Evolutionary conservation across 2,888 invertebrate species (phyloP).

Genomic region (Campoletis raptor): DNA sequence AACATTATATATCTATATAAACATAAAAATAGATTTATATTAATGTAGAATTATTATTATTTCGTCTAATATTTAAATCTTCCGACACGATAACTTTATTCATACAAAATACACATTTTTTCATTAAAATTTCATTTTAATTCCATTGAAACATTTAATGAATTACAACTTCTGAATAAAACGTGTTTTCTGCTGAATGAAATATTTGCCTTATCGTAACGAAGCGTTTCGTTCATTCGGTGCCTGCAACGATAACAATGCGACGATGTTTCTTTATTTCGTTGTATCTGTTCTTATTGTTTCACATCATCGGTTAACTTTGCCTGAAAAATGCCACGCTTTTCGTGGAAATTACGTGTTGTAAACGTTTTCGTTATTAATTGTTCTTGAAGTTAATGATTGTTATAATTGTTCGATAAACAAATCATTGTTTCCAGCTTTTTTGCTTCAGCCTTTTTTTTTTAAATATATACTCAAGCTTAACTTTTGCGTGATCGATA

Average conservation of each 20-base stretch:
- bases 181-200: neutral
- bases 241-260: neutral
- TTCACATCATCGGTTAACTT: neutral
- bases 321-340: no score
- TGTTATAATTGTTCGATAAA: neutral
- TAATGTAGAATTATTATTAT: neutral
- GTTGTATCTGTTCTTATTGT: neutral
- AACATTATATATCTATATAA: neutral
- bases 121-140: neutral
- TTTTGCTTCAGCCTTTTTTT: constrained; percentile 1
- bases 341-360: no score
- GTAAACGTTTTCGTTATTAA: neutral
- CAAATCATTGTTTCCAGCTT: neutral
- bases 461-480: neutral
- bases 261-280: neutral
- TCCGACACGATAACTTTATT: neutral
- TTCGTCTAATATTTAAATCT: no score
- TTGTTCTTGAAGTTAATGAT: neutral
- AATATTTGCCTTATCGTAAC: neutral
- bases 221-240: neutral
- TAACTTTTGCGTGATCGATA: constrained; percentile 57
- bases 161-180: neutral
- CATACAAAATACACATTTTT: neutral
- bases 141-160: neutral
- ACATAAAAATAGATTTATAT: neutral